Evolutionary conservation across 2,797 vertebrate species (phyloP).

Genomic region (Tauraco hartlaubi): DNA sequence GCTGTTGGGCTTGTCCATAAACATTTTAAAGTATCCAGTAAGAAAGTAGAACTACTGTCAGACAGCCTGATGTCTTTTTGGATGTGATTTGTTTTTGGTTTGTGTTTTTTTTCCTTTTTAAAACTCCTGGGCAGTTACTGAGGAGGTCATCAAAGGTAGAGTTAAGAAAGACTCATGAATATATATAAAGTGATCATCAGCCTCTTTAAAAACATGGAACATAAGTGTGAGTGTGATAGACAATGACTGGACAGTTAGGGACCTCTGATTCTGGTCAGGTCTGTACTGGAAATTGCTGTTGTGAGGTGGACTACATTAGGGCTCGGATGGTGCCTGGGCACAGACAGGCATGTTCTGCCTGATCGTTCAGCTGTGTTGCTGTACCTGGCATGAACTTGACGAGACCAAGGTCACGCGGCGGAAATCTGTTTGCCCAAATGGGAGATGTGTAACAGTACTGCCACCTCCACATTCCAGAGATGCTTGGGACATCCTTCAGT

Average conservation of each 20-base stretch:
- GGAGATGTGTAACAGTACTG: neutral
- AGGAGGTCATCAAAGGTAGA: neutral
- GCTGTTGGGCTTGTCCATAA: neutral
- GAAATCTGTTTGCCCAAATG: neutral
- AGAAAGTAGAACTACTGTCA: neutral
- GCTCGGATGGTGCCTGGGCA: neutral
- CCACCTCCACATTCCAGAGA: rapidly evolving
- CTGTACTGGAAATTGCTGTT: neutral
- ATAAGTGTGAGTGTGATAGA: neutral
- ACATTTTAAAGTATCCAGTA: neutral
- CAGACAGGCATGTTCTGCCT: neutral
- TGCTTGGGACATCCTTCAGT: neutral
- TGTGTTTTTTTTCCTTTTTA: neutral
- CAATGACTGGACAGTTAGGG: neutral
- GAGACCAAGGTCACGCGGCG: rapidly evolving
- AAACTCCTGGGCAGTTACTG: neutral
- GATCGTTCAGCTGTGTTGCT: neutral
- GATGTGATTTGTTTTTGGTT: neutral
- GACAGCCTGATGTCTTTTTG: neutral
- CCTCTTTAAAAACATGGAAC: neutral
- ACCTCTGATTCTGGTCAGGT: neutral
- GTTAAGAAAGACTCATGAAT: neutral
- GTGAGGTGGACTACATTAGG: neutral
- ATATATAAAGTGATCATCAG: neutral
- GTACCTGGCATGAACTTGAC: neutral